Base-by-base conservation (phyloP, 2,113 vertebrate species). In the Junco hyemalis region DNA sequence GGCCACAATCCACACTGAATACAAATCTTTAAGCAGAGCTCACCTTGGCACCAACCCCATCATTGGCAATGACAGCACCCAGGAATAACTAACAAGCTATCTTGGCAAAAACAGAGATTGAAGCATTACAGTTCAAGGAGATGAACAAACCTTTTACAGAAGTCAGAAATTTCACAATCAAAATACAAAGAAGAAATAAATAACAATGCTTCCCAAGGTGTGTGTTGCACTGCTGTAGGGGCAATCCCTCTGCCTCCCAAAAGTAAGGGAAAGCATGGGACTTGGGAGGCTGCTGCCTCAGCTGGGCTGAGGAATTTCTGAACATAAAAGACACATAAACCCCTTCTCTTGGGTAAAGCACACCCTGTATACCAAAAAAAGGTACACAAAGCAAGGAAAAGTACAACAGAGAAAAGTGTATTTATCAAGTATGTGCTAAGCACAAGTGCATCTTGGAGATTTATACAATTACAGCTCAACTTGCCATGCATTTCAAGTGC, bases 371-470 rank as follows among this genome's bases (percentile, higher is more conserved):
- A 80, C n/a, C 4, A 40, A 82, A 63, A 81, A 82, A 89, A 84
- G 9, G 50, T 47, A 93, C 64, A 36, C 44, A 90, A 94, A 61
- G 40, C n/a, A 82, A 81, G 15, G 11, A 76, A 81, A 76, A 69
- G 50, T 73, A 82, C 38, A 92, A 44, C 31, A 92, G 50, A 57
- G 26, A 33, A 61, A 70, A 81, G 20, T n/a, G 44, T 86, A 69
- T 94, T 96, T 90, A 83, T 63, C 44, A 74, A 40, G n/a, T 25
- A 35, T 28, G 40, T 83, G 56, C 44, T 68, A 74, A 92, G 54
- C 82, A 95, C 8, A 16, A 91, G 22, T 47, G 51, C 59, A 38
- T 45, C 48, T n/a, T 44, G 53, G 18, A 35, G 45, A 92, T 53
- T 83, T 60, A 76, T 13, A 21, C 22, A 59, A 74, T 88, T 92